Base-by-base conservation (phyloP, 1,140 invertebrate genomes). In the Rhagoletis pomonella region DNA sequence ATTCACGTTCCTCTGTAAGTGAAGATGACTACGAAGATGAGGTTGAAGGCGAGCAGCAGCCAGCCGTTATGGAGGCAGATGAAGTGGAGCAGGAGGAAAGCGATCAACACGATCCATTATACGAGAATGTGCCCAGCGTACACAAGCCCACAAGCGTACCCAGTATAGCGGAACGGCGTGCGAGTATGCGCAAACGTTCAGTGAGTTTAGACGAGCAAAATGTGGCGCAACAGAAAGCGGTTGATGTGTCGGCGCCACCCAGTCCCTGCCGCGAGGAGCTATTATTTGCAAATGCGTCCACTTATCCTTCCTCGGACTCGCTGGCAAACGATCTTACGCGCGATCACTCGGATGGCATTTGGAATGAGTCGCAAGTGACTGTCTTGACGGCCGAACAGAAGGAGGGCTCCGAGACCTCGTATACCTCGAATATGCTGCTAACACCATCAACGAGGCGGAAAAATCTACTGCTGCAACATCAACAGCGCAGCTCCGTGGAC, bases 321-420 rank as follows among this genome's bases (percentile, higher is more conserved):
- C 91, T 97, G 88, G 95, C 96, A 17, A 96, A 96, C 88, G 96
- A 97, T 91, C 93, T 95, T 47, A 96, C 95, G 90, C 94, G 96
- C 90, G 96, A 97, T 92, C 96, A 97, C 91, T 97, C 96, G 59
- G 96, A 97, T 91, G 96, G 96, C 59, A 96, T 96, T 90, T 97
- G 97, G 97, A 97, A 97, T 93, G 97, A 97, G 93, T 97, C 96
- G 17, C 96, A 97, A 93, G 96, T 96, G 1, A 97, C 97, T 2
- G 96, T 97, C 17, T 93, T 97, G 47, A 96, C 96, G 91, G 95
- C 95, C 1, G 96, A 93, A 47, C 73, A 91, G 17, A 87, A 88
- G 6, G 91, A 92, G n/a, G 90, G 90, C 19, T 90, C 89, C 42
- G 95, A 94, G 67, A 94, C 94, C 4, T 91, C 95, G 7, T 91